Evolutionary conservation across 1,140 invertebrate genomes (phyloP).

Genomic region (Sycophila sp.): DNA sequence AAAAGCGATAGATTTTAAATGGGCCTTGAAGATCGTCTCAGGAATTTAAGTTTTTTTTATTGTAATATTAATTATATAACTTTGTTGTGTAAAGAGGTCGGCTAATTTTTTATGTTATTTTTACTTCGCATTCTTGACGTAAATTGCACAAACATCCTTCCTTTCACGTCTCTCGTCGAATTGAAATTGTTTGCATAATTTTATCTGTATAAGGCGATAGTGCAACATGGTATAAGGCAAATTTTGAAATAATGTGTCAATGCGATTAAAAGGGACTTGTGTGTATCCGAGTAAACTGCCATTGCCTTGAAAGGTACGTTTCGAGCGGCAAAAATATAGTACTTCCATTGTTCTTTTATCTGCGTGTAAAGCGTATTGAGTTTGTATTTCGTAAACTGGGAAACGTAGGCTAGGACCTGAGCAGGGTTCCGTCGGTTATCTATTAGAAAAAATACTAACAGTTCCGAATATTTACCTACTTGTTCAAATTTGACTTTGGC

Average conservation of each 20-base stretch:
- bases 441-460: background rate
- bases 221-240: no score
- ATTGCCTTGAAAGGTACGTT: background rate
- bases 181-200: no score
- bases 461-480: background rate
- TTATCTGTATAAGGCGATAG: no score
- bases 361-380: background rate
- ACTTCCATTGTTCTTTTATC: constrained; percentile 23
- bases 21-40: no score
- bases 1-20: no score
- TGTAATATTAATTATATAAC: no score
- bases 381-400: background rate
- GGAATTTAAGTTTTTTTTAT: no score
- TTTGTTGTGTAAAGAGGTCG: no score
- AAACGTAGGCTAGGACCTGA: background rate
- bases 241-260: no score
- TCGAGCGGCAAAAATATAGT: background rate
- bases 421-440: background rate
- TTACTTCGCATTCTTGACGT: background rate
- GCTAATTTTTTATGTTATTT: background rate
- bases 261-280: no score
- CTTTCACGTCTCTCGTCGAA: background rate
- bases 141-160: background rate
- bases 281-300: background rate
- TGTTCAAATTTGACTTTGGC: background rate